Base-by-base conservation (phyloP, 2,797 vertebrate genomes). In the Tokudaia tokunoshimensis region DNA sequence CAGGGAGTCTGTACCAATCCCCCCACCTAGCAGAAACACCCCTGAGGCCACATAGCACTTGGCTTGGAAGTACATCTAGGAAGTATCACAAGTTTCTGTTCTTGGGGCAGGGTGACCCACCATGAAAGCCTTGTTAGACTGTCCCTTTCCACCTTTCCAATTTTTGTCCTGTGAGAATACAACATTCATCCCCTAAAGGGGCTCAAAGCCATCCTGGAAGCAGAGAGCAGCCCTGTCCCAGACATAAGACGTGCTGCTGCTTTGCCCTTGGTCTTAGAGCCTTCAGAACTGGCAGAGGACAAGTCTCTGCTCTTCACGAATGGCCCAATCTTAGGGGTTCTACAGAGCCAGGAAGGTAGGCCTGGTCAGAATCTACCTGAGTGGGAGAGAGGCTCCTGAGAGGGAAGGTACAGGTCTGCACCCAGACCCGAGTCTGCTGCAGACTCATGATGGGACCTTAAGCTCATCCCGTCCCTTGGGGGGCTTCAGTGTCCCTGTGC, bases 391-490 rank as follows among this genome's bases (percentile, higher is more conserved):
- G 17, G 15, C n/a, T 57, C 50, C 67, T 47, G 34, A 26, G 63
- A 31, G 52, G 41, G 22, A 41, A 59, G 75, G 75, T 6, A 11
- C 19, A 50, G 19, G 29, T n/a, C 26, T 65, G 44, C 13, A 20
- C 3, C 91, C n/a, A 15, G 47, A 57, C 41, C 59, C n/a, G 1
- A 17, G 59, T 34, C 74, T 3, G 6, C 10, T 41, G 10, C 41
- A 50, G 24, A 61, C 29, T 61, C 52, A 14, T 44, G n/a, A 52
- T 44, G 26, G 3, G 24, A 13, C 24, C 70, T 59, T 15, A 29
- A 24, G 8, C 11, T 4, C n/a, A 31, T 31, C 15, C 47, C 1
- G 19, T 57, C 19, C 1, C n/a, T 41, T 11, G 1, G n/a, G 29
- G 52, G n/a, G 26, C 20, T 31, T 59, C 85, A 41, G 26, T 57